phyloP scores from a whole-genome alignment of 2,113 vertebrate genomes.

The Pogona vitticeps region DNA sequence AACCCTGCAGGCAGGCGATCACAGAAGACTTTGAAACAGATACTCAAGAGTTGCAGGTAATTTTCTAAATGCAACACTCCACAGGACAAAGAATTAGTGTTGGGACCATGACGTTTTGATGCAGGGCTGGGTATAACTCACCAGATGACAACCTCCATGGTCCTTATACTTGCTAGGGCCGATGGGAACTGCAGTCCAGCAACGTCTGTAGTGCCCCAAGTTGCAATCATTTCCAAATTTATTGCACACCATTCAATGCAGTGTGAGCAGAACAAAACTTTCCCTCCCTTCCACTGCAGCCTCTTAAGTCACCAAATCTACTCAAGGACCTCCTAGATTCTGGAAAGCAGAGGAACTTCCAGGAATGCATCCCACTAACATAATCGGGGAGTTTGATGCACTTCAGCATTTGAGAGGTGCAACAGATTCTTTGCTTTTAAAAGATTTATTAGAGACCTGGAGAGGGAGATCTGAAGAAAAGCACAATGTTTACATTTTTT shows the following conservation, averaged over 20 bases:
- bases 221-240: not conserved
- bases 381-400: too few relatives aligned
- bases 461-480: too few relatives aligned
- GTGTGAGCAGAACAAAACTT: not conserved
- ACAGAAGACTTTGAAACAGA: not conserved
- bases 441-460: too few relatives aligned
- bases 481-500: too few relatives aligned
- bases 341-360: too few relatives aligned
- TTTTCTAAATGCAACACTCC: not conserved
- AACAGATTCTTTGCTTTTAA: too few relatives aligned
- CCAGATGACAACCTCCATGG: not conserved
- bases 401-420: too few relatives aligned
- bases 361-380: too few relatives aligned
- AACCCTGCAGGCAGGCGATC: not conserved
- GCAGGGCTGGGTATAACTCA: too few relatives aligned
- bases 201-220: not conserved
- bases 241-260: not conserved
- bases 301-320: not conserved
- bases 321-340: too few relatives aligned
- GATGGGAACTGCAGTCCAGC: not conserved
- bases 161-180: not conserved
- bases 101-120: not conserved
- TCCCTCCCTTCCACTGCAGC: not conserved
- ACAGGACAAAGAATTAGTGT: not conserved
- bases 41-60: not conserved